Base-by-base conservation (phyloP, 1,140 invertebrate species). In the Diuraphis noxia region DNA sequence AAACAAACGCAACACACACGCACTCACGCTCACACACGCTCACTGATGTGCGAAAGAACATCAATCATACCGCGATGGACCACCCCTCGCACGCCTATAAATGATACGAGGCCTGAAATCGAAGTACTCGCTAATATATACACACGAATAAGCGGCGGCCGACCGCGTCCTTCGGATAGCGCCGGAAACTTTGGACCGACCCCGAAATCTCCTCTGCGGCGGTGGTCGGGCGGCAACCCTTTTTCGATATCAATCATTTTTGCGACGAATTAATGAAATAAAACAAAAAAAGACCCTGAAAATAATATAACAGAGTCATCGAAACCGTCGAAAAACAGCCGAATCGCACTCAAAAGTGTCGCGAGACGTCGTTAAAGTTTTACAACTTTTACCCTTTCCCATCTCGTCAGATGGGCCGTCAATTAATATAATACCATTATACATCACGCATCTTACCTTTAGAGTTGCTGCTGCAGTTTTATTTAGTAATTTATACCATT, bases 51-150 rank as follows among this genome's bases (percentile, higher is more conserved):
- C n/a, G 38, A 81, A 90, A 90, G 43, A 25, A 81, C 89, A 91
- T 91, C 89, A 91, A 91, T 91, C 89, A 90, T 90, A 90, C 49
- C 23, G 46, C 88, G 41, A 90, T 81, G 88, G 40, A 89, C 88
- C 8, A 41, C 52, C 52, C 19, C 17, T 34, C 9, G 41, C 23
- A 23, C 88, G 41, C 25, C 30, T 88, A 25, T 89, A 43, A 89
- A 46, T 81, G 88, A 90, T 90, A 90, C n/a, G 34, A 86, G n/a
- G 88, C 40, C 88, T 81, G 72, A 81, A 90, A 90, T 90, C 88
- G 88, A 90, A 81, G 88, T 77, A 41, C 34, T 43, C 17, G 30
- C 25, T n/a, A 21, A n/a, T 40, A 36, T n/a, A 87, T n/a, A n/a
- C n/a, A n/a, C n/a, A n/a, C n/a, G n/a, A n/a, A n/a, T 87, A 49